Evolutionary conservation across 2,888 invertebrate species (phyloP).

Genomic region (Cancer borealis): DNA sequence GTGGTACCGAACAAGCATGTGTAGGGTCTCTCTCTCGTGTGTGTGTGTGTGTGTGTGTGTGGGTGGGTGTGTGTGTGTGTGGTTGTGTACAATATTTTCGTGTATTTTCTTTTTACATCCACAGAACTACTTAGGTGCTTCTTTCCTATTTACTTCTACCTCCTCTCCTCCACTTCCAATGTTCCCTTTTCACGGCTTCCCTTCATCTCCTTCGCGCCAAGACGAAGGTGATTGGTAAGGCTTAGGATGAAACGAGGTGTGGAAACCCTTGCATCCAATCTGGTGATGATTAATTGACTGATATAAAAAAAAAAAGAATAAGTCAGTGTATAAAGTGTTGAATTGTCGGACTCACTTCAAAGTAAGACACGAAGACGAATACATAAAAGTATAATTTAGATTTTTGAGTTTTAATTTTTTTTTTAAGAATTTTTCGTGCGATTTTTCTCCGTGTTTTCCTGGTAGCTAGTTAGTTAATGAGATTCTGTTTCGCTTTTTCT

Average conservation of each 20-base stretch:
- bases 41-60: constrained; percentile 48
- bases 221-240: not conserved
- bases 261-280: not conserved
- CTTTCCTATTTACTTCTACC: not conserved
- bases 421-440: too few species aligned
- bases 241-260: not conserved
- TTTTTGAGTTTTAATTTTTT: not conserved
- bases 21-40: constrained; percentile 35
- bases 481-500: not conserved
- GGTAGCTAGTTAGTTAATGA: not conserved
- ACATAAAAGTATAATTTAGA: too few species aligned
- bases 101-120: not conserved
- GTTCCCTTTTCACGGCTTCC: not conserved
- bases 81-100: not conserved
- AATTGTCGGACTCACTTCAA: not conserved
- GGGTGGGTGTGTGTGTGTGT: constrained; percentile 44
- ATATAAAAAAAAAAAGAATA: not conserved
- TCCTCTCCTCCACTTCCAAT: not conserved
- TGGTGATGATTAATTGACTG: not conserved
- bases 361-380: not conserved
- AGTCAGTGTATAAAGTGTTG: not conserved
- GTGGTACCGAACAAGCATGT: not conserved
- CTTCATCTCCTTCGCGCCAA: not conserved
- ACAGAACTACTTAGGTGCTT: too few species aligned
- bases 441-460: too few species aligned